Evolutionary conservation across 2,797 vertebrate species (phyloP).

Genomic region (Alosa sapidissima): DNA sequence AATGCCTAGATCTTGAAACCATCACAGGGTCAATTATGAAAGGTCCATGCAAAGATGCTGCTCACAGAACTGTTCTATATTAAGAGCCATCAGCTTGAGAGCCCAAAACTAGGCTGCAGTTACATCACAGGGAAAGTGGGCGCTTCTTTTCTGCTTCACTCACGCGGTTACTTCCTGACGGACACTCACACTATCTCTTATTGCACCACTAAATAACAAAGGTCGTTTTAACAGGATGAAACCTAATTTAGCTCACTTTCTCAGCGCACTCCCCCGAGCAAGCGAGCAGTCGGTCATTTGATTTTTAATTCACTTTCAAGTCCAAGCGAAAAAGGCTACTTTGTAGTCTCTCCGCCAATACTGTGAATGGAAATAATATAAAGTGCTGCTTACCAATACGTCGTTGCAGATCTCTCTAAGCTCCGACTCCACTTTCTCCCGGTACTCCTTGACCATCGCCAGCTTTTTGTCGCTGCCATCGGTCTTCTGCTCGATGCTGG

Average conservation of each 20-base stretch:
- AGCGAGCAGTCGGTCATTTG: not conserved
- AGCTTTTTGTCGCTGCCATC: slow-evolving; percentile 84
- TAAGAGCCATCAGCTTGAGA: slow-evolving; percentile 24
- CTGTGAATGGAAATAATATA: not conserved
- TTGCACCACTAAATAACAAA: slow-evolving; percentile 6
- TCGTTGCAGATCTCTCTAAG: slow-evolving; percentile 88
- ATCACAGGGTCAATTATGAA: not conserved
- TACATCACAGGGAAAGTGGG: slow-evolving; percentile 43
- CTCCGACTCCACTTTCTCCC: slow-evolving; percentile 88
- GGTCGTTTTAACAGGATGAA: slow-evolving; percentile 3
- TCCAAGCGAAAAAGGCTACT: not conserved
- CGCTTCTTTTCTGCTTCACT: slow-evolving; percentile 26
- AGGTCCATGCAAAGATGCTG: slow-evolving; percentile 32
- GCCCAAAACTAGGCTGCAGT: slow-evolving; percentile 43
- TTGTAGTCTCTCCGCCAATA: not conserved
- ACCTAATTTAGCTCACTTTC: not conserved
- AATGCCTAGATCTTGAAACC: not conserved
- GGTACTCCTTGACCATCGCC: slow-evolving; percentile 86
- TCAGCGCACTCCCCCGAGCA: not conserved
- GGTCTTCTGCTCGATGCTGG: slow-evolving; percentile 86
- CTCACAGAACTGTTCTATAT: slow-evolving; percentile 33
- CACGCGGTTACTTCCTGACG: not conserved
- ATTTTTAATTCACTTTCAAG: not conserved
- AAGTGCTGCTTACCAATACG: slow-evolving; percentile 82
- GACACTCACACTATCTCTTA: not conserved